A percentile compares a stretch with the other conserved stretches of the same genome.
These are phyloP conservation scores for Liopterus haemorrhoidalis DNA, from an alignment of 2,888 invertebrate species.

Conservation along the genomic window DNA sequence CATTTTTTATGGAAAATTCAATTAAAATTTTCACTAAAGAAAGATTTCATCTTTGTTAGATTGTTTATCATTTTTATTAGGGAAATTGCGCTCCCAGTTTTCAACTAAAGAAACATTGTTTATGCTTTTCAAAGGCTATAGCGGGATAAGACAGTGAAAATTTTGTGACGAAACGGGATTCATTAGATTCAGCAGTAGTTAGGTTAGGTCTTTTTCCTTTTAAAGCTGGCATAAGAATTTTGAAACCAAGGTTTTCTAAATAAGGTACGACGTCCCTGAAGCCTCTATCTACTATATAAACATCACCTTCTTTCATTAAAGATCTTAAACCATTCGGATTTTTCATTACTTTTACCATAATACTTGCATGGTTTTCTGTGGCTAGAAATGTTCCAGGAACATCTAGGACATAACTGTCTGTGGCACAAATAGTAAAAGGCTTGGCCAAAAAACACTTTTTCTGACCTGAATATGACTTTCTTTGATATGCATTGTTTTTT, in stretches of 20 bases:
- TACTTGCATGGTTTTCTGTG: constrained; percentile 32
- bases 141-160: too few relatives aligned
- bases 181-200: constrained; percentile 27
- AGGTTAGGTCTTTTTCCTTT: constrained; percentile 32
- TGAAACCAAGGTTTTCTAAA: constrained; percentile 25
- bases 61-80: too few relatives aligned
- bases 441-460: constrained; percentile 34
- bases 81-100: too few relatives aligned
- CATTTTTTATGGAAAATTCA: too few relatives aligned
- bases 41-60: too few relatives aligned
- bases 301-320: constrained; percentile 26
- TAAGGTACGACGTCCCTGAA: constrained; percentile 29
- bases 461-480: constrained; percentile 26
- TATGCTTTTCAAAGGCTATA: too few relatives aligned
- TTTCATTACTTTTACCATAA: constrained; percentile 28
- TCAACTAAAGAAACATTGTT: too few relatives aligned
- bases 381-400: constrained; percentile 29
- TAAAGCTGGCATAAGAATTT: constrained; percentile 32
- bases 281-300: constrained; percentile 31
- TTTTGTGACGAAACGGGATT: constrained; percentile 30
- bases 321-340: constrained; percentile 25
- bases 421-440: constrained; percentile 33
- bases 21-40: too few relatives aligned
- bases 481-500: constrained; percentile 25
- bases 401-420: constrained; percentile 31